Percentiles rank a stretch among this genome's conserved stretches.
Conservation (phyloP, 1,140 invertebrate species). For the Bombus affinis region DNA sequence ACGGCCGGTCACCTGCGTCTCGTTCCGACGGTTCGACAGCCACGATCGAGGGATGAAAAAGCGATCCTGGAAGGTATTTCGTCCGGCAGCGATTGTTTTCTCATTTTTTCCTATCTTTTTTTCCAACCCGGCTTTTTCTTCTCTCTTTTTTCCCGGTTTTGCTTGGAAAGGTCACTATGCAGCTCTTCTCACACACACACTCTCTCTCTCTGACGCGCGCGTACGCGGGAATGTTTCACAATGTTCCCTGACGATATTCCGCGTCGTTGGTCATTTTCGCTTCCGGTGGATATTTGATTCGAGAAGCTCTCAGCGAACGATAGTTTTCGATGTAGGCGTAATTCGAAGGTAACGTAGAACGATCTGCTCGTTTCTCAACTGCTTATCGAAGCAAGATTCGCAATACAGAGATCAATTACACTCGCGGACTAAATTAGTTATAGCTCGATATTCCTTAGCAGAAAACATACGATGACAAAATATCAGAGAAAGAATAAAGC, state of each 20-base stretch:
- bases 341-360: neutral
- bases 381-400: neutral
- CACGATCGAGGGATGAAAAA: constrained; percentile 21
- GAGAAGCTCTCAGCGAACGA: neutral
- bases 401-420: neutral
- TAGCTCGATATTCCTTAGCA: neutral
- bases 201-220: neutral
- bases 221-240: neutral
- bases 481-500: neutral
- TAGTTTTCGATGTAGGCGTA: neutral
- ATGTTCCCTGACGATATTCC: neutral
- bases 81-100: neutral
- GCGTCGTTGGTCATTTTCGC: neutral
- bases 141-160: neutral
- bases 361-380: neutral
- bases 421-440: neutral
- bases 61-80: constrained; percentile 3
- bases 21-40: constrained; percentile 21
- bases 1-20: constrained; percentile 33
- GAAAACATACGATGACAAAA: neutral
- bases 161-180: neutral
- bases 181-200: too few species aligned
- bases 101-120: neutral
- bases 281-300: neutral
- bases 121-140: neutral